Conservation (phyloP, 2,888 invertebrate genomes). For the Neria commutata region DNA sequence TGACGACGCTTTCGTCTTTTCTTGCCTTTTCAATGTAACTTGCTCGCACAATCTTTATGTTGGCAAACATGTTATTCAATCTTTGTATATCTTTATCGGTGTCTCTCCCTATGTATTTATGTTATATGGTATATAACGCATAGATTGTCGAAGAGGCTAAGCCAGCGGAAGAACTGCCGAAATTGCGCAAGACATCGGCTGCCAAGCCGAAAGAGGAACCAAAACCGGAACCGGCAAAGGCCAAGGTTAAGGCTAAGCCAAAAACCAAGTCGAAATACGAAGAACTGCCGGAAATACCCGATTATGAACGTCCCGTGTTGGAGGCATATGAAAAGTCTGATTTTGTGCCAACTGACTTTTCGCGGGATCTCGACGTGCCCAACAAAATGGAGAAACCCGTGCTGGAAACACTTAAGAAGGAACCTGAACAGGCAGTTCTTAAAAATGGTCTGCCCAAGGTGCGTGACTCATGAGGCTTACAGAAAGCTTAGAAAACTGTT, state of each 20-base stretch:
- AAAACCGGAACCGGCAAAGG: slow-evolving; percentile 48
- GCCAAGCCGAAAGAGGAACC: slow-evolving; percentile 53
- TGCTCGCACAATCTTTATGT: not conserved
- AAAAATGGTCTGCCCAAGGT: slow-evolving; percentile 59
- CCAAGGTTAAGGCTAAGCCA: slow-evolving; percentile 50
- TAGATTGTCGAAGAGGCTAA: slow-evolving; percentile 53
- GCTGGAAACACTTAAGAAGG: slow-evolving; percentile 43
- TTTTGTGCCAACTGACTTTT: slow-evolving; percentile 62
- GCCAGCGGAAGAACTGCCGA: slow-evolving; percentile 54
- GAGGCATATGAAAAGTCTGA: slow-evolving; percentile 71
- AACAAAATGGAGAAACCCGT: slow-evolving; percentile 56
- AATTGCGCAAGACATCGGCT: slow-evolving; percentile 55
- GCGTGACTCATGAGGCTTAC: slow-evolving; percentile 18
- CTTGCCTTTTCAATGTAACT: not conserved
- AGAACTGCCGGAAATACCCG: slow-evolving; percentile 70
- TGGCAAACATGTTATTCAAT: not conserved
- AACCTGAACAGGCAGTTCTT: slow-evolving; percentile 39
- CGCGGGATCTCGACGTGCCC: slow-evolving; percentile 54
- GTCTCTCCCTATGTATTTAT: slow-evolving; percentile 12
- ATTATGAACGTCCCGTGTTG: slow-evolving; percentile 77
- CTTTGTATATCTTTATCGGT: slow-evolving; percentile 11
- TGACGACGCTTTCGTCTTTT: not conserved
- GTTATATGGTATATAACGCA: too few species aligned
- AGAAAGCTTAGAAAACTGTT: not conserved
- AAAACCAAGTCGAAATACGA: slow-evolving; percentile 64